phyloP scores from a whole-genome alignment of 2,797 vertebrate genomes.

The Pipistrellus pipistrellus region DNA sequence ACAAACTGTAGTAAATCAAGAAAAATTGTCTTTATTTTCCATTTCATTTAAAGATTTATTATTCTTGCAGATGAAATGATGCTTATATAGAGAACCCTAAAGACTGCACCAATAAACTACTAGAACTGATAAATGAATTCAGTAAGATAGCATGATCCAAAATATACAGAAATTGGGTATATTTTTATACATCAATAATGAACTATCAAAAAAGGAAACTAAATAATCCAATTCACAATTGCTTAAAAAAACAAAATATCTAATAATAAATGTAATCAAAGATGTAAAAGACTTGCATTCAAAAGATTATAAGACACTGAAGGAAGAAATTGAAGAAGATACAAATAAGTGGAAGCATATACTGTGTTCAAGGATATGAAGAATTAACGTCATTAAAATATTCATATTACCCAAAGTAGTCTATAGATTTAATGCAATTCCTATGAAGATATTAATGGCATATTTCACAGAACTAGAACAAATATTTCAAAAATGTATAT shows the following conservation, averaged over 20 bases:
- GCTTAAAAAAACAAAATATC: background rate
- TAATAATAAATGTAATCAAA: background rate
- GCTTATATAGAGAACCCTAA: background rate
- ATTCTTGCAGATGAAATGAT: background rate
- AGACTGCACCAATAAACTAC: background rate
- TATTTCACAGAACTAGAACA: background rate
- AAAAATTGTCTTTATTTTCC: background rate
- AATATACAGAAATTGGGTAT: background rate
- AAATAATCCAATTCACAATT: background rate
- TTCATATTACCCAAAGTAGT: background rate
- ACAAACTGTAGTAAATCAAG: background rate
- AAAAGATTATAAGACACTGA: background rate
- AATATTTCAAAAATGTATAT: background rate
- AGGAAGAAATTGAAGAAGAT: background rate
- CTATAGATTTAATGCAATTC: background rate
- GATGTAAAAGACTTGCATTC: background rate
- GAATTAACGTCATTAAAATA: background rate
- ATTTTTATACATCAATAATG: background rate
- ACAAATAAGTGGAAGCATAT: background rate
- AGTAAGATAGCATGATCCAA: background rate
- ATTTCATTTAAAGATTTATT: constrained; percentile 1
- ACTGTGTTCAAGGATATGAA: background rate
- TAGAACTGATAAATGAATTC: background rate
- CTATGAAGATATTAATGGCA: background rate
- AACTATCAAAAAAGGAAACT: background rate